Conservation (phyloP, 1,140 invertebrate species). For the Papilio machaon region DNA sequence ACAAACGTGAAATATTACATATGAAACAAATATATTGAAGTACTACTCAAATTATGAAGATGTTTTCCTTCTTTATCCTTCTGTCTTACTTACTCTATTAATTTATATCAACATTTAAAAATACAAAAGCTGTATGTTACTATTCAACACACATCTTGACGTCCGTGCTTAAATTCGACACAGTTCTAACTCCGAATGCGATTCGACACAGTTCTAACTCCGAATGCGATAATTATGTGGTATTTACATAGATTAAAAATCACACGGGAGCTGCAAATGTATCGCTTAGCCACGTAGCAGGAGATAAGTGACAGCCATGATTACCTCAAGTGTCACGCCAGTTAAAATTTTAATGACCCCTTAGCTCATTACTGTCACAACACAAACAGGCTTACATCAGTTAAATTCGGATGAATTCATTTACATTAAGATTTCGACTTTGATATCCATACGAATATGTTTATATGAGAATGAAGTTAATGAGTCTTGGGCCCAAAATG, state of each 20-base stretch:
- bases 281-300: not conserved
- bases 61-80: too few relatives aligned
- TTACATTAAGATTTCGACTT: conserved; percentile 6
- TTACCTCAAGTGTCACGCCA: conserved; percentile 9
- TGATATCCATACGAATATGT: not conserved
- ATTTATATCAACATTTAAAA: too few relatives aligned
- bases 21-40: too few relatives aligned
- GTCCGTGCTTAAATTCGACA: not conserved
- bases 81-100: too few relatives aligned
- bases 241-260: conserved; percentile 28
- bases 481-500: not conserved
- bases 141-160: not conserved
- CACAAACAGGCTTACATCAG: conserved; percentile 25
- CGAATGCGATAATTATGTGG: not conserved
- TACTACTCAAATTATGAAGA: too few relatives aligned
- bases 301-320: conserved; percentile 22
- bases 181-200: not conserved
- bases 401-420: conserved; percentile 21
- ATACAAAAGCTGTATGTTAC: not conserved
- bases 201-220: not conserved
- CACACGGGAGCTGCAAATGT: conserved; percentile 18
- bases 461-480: not conserved
- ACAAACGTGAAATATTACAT: too few relatives aligned
- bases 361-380: not conserved
- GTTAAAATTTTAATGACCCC: conserved; percentile 32